A percentile compares a stretch with the other conserved stretches of the same genome.
phyloP scores from a whole-genome alignment of 2,113 vertebrate species.

The Egretta garzetta region DNA sequence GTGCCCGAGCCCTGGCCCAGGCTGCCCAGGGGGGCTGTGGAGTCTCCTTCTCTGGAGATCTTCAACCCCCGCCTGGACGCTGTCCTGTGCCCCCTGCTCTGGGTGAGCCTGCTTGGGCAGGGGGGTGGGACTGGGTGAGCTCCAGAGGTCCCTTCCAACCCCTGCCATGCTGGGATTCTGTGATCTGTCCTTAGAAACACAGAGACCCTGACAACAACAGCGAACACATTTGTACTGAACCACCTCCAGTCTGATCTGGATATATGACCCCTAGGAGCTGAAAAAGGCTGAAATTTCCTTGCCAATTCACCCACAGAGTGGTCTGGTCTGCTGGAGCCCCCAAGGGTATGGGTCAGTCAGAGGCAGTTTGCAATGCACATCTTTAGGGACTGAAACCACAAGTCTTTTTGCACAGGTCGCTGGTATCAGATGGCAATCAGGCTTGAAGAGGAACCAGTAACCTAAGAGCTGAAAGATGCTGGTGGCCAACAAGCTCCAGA shows the following conservation, averaged over 20 bases:
- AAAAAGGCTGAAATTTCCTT: not conserved
- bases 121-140: no score
- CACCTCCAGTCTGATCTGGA: not conserved
- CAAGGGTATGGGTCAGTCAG: no score
- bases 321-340: not conserved
- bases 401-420: not conserved
- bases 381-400: not conserved
- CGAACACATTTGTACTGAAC: not conserved
- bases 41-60: no score
- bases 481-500: no score
- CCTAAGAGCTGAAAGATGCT: not conserved
- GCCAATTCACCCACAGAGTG: not conserved
- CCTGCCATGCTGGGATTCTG: no score
- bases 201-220: no score
- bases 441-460: not conserved
- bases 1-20: no score
- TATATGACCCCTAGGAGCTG: not conserved
- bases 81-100: no score
- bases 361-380: rapidly evolving
- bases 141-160: no score
- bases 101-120: no score
- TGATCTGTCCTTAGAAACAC: not conserved
- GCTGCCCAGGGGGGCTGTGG: no score
- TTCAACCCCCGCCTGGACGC: no score
- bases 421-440: not conserved